Evolutionary conservation across 2,797 vertebrate species (phyloP).

Genomic region (Periparus ater): DNA sequence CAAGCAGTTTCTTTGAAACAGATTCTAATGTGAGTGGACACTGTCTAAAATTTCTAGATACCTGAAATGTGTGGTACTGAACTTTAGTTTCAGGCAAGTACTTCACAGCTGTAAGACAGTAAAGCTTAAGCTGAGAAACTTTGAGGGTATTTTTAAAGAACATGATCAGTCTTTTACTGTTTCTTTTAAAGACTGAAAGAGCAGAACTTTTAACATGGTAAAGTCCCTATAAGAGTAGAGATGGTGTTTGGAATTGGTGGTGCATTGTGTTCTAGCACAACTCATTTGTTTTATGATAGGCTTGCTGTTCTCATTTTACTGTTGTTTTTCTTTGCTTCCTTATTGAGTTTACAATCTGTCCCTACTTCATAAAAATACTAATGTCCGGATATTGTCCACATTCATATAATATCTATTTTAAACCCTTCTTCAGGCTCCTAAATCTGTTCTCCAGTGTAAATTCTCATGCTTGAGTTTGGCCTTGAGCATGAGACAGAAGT

Average conservation of each 20-base stretch:
- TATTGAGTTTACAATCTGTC: not conserved
- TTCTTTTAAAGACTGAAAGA: not conserved
- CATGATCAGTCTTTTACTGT: not conserved
- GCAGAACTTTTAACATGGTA: not conserved
- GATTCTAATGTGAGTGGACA: not conserved
- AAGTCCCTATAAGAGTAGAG: not conserved
- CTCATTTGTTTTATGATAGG: not conserved
- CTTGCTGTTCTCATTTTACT: not conserved
- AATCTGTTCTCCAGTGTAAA: not conserved
- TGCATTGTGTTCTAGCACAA: not conserved
- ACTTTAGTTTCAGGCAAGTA: not conserved
- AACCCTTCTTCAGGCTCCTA: not conserved
- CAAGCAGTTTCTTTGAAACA: not conserved
- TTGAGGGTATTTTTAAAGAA: not conserved
- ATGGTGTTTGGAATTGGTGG: not conserved
- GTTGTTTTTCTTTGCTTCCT: not conserved
- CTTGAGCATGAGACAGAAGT: not conserved
- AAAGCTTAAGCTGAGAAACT: not conserved
- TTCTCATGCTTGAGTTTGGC: not conserved
- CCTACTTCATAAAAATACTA: not conserved
- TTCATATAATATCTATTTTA: not conserved
- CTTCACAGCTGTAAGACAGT: not conserved
- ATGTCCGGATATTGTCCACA: not conserved
- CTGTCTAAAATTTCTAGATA: not conserved
- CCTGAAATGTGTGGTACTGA: not conserved